These are phyloP conservation scores for Elachura formosa DNA, from an alignment of 2,113 vertebrate species.

Conservation along the genomic window DNA sequence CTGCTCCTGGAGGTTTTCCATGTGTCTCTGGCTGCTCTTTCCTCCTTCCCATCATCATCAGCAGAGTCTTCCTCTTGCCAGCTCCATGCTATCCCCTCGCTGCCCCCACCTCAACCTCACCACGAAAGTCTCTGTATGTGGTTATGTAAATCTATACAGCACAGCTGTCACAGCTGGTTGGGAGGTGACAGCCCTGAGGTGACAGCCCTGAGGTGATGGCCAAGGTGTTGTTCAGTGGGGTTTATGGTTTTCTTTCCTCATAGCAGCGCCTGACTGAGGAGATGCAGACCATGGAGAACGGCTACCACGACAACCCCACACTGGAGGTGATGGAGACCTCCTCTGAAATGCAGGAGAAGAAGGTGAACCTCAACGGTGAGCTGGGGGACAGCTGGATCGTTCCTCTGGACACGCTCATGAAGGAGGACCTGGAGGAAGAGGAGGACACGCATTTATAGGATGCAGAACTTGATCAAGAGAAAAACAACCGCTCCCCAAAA, in stretches of 20 bases:
- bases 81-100: background rate
- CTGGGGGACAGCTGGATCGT: conserved; percentile 98
- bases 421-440: conserved; percentile 86
- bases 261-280: conserved; percentile 93
- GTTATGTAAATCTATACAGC: accelerated
- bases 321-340: conserved; percentile 96
- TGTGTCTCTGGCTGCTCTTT: background rate
- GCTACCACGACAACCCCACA: conserved; percentile 96
- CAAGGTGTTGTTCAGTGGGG: background rate
- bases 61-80: background rate
- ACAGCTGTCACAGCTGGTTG: background rate
- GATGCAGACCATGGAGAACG: conserved; percentile 92
- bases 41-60: background rate
- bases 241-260: background rate
- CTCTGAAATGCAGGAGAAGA: conserved; percentile 94
- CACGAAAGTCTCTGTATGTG: accelerated
- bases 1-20: conserved; percentile 7
- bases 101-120: background rate
- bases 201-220: too few relatives aligned
- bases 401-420: conserved; percentile 88
- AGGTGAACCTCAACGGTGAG: conserved; percentile 83
- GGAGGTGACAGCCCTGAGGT: background rate
- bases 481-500: background rate
- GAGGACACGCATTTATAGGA: conserved; percentile 94
- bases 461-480: background rate